Base-by-base conservation (phyloP, 2,888 invertebrate species). In the Papilio demoleus region DNA sequence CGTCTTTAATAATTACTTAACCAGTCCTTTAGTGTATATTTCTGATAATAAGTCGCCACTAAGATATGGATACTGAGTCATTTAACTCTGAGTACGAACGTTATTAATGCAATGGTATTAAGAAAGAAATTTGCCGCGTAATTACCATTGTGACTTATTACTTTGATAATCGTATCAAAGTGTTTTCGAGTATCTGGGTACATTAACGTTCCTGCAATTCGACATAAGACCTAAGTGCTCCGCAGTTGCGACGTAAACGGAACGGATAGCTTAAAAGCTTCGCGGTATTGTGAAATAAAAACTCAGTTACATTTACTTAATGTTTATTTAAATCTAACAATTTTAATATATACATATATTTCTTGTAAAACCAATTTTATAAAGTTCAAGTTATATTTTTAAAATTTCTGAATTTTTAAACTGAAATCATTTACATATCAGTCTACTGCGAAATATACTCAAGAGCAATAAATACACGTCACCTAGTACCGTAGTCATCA, bases 221-320 rank as follows among this genome's bases (percentile, higher is more conserved):
- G 31, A 56, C 53, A 50, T 50, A 31, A 36, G 38, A 24, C 14
- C 38, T 63, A 63, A 62, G 45, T 62, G 62, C 63, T 63, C n/a
- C 8, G 19, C 22, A 50, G 9, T 50, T 38, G 4, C 11, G 12
- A 63, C 36, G 24, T 63, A 63, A 63, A 36, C 63, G 24, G 27
- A 50, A 47, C 63, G 24, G 63, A 50, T 53, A 63, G 63, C 63
- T 63, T 47, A 38, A 63, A 63, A 63, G 63, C 50, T 63, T 34
- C 34, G 22, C n/a, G 63, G 47, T 34, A 19, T 63, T 63, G 36
- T 63, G 50, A 63, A 63, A 36, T 45, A 19, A 47, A 24, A 47
- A 63, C 19, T 50, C 2, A 36, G 22, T 19, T 4, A 47, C 8
- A n/a, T 19, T 14, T 50, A n/a, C 45, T 24, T 62, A 47, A 12